Evolutionary conservation across 2,888 invertebrate species (phyloP), one percentile per base, ranked within the genome.

Genomic region (Protula sp.): DNA sequence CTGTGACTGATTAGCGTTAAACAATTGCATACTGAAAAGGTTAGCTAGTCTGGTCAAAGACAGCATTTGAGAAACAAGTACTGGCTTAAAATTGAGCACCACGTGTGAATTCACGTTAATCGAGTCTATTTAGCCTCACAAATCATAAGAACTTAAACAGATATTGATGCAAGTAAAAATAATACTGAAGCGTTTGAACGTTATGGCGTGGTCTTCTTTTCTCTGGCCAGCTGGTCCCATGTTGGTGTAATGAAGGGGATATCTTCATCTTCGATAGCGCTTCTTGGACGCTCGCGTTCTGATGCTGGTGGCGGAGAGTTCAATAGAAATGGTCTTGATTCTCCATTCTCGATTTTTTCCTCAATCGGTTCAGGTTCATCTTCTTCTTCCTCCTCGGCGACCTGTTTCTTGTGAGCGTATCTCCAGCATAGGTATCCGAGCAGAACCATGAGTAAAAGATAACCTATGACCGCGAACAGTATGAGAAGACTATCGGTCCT

Each of bases 161-260:
- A n/a, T n/a, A n/a, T n/a, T n/a, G n/a, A n/a, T n/a, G n/a, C n/a
- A n/a, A n/a, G n/a, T n/a, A n/a, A n/a, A n/a, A n/a, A n/a, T n/a
- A n/a, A n/a, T n/a, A n/a, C n/a, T n/a, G n/a, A n/a, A n/a, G n/a
- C n/a, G n/a, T n/a, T n/a, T n/a, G n/a, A n/a, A n/a, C n/a, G n/a
- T n/a, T n/a, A n/a, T n/a, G n/a, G n/a, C n/a, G n/a, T n/a, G n/a
- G n/a, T n/a, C n/a, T n/a, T n/a, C n/a, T 57, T 55, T 22, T 45
- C 48, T 31, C 55, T 45, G 2, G 26, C 29, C 2, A 61, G 30
- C 31, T 60, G 47, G 31, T 29, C 48, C 9, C 50, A 31, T 2
- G 62, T 58, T 30, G 62, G 62, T 2, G 62, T 62, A 24, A 62
- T 62, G 54, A 54, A 62, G n/a, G 62, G 62, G 24, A 62, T 62